These are phyloP conservation scores for Serilophus lunatus DNA, from an alignment of 2,113 vertebrate species.

Conservation along the genomic window DNA sequence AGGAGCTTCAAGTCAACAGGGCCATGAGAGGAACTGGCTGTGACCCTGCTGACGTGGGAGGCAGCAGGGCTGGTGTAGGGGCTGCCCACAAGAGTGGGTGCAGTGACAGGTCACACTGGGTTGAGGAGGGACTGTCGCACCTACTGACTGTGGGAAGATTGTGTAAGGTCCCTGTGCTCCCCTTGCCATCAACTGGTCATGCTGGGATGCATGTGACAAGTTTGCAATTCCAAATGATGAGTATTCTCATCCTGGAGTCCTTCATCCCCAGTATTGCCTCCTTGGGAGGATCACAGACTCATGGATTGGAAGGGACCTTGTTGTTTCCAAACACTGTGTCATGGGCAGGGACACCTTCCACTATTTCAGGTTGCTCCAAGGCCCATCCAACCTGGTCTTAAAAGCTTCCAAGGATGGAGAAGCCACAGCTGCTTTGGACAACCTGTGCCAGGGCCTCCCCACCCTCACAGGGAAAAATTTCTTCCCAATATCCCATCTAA, in stretches of 20 bases:
- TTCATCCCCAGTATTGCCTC: not conserved
- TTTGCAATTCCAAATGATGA: not conserved
- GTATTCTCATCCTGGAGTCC: not conserved
- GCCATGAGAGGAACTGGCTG: accelerated
- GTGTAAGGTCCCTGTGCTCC: not conserved
- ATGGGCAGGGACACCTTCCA: not conserved
- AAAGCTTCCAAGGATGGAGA: not conserved
- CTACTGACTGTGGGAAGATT: not conserved
- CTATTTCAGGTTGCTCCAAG: accelerated
- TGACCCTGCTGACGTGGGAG: accelerated
- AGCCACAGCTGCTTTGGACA: not conserved
- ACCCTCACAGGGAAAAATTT: accelerated
- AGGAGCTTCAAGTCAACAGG: not conserved
- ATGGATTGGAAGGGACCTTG: not conserved
- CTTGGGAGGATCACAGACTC: not conserved
- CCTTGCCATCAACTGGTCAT: not conserved
- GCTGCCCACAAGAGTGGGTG: not conserved
- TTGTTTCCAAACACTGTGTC: not conserved
- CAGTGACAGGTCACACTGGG: not conserved
- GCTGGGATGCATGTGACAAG: not conserved
- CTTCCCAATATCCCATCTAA: not conserved
- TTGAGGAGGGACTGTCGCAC: not conserved
- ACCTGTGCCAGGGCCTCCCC: not conserved
- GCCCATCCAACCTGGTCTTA: accelerated
- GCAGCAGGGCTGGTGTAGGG: accelerated